These are phyloP conservation scores for Laspeyria flexula DNA, from an alignment of 2,888 invertebrate genomes.

Conservation along the genomic window DNA sequence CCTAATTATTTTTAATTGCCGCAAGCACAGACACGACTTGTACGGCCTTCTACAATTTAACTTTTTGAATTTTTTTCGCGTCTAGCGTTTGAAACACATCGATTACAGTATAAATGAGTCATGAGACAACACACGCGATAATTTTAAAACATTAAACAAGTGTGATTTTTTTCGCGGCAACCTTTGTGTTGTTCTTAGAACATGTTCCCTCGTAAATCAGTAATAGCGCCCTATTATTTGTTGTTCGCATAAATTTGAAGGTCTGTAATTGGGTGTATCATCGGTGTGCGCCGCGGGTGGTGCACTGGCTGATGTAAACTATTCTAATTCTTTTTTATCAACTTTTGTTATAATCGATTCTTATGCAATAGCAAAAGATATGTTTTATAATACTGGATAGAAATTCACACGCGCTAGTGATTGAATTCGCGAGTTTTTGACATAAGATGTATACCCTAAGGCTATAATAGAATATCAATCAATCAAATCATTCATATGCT, in stretches of 20 bases:
- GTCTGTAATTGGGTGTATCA: slow-evolving; percentile 63
- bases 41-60: slow-evolving; percentile 80
- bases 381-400: slow-evolving; percentile 4
- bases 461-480: not conserved
- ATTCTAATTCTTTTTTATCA: slow-evolving; percentile 23
- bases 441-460: not conserved
- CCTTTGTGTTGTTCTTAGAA: slow-evolving; percentile 71
- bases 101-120: slow-evolving; percentile 75
- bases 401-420: slow-evolving; percentile 2
- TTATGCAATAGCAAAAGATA: slow-evolving; percentile 3
- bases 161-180: slow-evolving; percentile 70
- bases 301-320: slow-evolving; percentile 32
- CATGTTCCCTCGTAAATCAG: slow-evolving; percentile 76
- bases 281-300: slow-evolving; percentile 66
- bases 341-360: not conserved
- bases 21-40: slow-evolving; percentile 70
- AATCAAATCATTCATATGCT: not conserved
- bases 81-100: slow-evolving; percentile 78
- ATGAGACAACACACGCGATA: slow-evolving; percentile 65
- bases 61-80: slow-evolving; percentile 79
- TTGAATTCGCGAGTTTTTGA: not conserved
- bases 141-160: slow-evolving; percentile 65
- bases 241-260: slow-evolving; percentile 72
- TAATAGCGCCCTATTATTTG: slow-evolving; percentile 83
- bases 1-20: slow-evolving; percentile 87